phyloP scores from a whole-genome alignment of 2,888 invertebrate species.

The Callimorpha dominula region DNA sequence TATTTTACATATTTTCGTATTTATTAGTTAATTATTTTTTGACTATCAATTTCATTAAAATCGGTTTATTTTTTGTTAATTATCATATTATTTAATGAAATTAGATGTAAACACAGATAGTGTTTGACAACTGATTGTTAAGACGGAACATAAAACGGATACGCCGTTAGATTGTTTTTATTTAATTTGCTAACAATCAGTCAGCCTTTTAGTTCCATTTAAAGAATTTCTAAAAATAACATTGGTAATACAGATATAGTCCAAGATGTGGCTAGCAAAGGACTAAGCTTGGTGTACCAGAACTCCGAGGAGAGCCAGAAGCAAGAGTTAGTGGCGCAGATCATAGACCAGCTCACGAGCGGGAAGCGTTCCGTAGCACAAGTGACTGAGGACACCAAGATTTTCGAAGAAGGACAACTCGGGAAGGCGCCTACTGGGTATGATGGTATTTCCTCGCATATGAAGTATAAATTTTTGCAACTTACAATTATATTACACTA shows the following conservation, averaged over 20 bases:
- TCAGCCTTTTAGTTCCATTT: not conserved
- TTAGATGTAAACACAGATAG: no score
- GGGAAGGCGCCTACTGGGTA: slow-evolving; percentile 96
- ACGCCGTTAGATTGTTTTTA: not conserved
- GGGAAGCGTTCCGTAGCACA: slow-evolving; percentile 91
- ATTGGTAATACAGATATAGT: slow-evolving; percentile 90
- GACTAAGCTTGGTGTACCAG: slow-evolving; percentile 95
- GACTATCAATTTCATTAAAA: no score
- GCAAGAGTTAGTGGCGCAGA: slow-evolving; percentile 90
- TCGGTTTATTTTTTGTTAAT: no score
- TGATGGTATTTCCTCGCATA: slow-evolving; percentile 29
- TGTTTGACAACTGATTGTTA: no score
- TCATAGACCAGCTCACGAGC: slow-evolving; percentile 94
- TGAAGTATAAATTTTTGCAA: not conserved
- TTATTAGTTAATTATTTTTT: no score
- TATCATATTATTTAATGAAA: no score
- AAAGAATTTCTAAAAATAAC: not conserved
- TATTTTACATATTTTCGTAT: no score
- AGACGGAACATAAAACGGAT: not conserved
- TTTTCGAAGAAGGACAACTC: slow-evolving; percentile 95
- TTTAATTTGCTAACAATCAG: not conserved
- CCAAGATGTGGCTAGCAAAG: slow-evolving; percentile 97
- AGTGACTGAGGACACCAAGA: slow-evolving; percentile 93
- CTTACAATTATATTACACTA: not conserved
- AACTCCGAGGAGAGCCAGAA: slow-evolving; percentile 91